These are phyloP conservation scores for Drosophila mimetica DNA, from an alignment of 2,888 invertebrate genomes.

Conservation along the genomic window DNA sequence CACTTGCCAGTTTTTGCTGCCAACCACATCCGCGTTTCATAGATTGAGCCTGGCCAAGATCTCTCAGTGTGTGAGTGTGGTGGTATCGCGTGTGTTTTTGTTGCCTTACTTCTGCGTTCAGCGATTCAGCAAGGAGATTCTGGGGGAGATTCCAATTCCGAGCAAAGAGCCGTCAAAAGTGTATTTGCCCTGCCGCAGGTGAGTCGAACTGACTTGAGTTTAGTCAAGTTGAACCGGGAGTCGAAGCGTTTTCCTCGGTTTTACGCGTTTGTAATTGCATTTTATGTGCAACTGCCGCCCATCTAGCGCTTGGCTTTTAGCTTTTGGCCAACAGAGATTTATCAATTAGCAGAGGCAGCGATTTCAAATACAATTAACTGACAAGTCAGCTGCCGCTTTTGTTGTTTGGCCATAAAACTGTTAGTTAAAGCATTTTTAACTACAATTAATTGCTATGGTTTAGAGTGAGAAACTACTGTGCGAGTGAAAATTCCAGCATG, in stretches of 20 bases:
- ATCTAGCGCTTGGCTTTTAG: constrained; percentile 20
- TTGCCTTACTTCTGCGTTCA: constrained; percentile 19
- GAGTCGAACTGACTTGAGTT: constrained; percentile 4
- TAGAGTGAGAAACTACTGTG: constrained; percentile 35
- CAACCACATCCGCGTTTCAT: constrained; percentile 69
- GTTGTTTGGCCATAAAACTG: constrained; percentile 65
- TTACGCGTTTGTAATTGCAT: constrained; percentile 67
- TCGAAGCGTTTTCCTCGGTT: constrained; percentile 28
- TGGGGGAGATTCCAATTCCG: constrained; percentile 23
- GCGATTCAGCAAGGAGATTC: constrained; percentile 11
- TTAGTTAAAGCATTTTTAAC: constrained; percentile 70
- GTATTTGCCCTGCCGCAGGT: constrained; percentile 37
- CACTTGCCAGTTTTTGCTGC: constrained; percentile 68
- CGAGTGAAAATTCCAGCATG: constrained; percentile 40
- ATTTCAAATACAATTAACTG: constrained; percentile 73
- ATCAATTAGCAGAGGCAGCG: constrained; percentile 67
- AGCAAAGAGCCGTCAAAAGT: constrained; percentile 21
- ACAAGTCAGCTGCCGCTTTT: constrained; percentile 49
- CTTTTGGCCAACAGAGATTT: constrained; percentile 46
- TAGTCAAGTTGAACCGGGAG: constrained; percentile 7
- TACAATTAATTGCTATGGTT: constrained; percentile 72
- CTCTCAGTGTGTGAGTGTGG: constrained; percentile 27
- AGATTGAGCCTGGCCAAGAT: constrained; percentile 61
- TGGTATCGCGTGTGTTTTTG: constrained; percentile 31
- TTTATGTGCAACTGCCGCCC: constrained; percentile 64